A percentile compares a stretch with the other conserved stretches of the same genome.
Conservation (phyloP, 2,888 invertebrate genomes). For the Merodon equestris region DNA sequence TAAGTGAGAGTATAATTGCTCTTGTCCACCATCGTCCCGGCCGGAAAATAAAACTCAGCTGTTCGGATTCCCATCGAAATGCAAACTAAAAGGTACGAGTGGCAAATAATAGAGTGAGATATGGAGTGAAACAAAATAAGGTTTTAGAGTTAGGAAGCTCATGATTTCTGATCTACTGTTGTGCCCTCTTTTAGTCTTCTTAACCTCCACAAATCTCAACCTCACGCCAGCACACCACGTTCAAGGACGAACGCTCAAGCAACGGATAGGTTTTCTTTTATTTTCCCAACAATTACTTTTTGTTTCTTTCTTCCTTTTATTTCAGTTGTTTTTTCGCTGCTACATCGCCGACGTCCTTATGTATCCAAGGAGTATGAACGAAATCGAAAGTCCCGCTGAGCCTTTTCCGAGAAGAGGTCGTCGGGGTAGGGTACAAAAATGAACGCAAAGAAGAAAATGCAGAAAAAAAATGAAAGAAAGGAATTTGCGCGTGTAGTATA, state of each 20-base stretch:
- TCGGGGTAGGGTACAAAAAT: conserved; percentile 25
- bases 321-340: conserved; percentile 26
- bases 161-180: conserved; percentile 54
- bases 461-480: conserved; percentile 43
- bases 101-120: conserved; percentile 12
- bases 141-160: conserved; percentile 46
- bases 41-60: conserved; percentile 58
- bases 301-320: conserved; percentile 17
- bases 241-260: conserved; percentile 60
- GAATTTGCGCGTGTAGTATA: conserved; percentile 60
- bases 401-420: conserved; percentile 43
- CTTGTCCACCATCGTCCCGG: conserved; percentile 4
- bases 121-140: too few relatives aligned
- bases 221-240: conserved; percentile 15
- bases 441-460: conserved; percentile 20
- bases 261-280: conserved; percentile 56
- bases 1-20: background rate
- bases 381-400: conserved; percentile 68
- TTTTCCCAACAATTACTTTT: conserved; percentile 32
- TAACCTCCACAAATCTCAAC: too few relatives aligned
- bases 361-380: conserved; percentile 56
- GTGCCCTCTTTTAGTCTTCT: conserved; percentile 20
- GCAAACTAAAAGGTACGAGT: conserved; percentile 12
- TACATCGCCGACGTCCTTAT: conserved; percentile 51
- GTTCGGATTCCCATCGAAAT: conserved; percentile 58